Conservation (phyloP, 92 coral and sea anemone genomes). For the Palythoa grandiflora region DNA sequence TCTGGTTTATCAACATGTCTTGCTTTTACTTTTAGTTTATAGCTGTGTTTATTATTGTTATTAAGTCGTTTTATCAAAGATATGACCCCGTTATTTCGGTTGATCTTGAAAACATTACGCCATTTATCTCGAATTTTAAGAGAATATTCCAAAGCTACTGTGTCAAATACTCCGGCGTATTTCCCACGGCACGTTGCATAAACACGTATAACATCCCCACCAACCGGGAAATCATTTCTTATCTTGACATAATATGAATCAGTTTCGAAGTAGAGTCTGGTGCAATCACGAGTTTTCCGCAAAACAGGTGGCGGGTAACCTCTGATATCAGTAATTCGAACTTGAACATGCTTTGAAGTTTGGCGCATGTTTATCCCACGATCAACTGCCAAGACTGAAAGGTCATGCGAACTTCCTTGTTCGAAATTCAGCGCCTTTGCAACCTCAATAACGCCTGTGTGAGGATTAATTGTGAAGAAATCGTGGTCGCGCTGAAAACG, state of each 20-base stretch:
- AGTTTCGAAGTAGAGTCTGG: constrained; percentile 65
- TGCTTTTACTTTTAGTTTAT: constrained; percentile 60
- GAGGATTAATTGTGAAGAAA: constrained; percentile 83
- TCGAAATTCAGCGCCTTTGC: constrained; percentile 76
- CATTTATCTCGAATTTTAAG: constrained; percentile 34
- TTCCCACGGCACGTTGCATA: constrained; percentile 59
- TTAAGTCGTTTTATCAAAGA: constrained; percentile 72
- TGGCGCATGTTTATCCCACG: constrained; percentile 75
- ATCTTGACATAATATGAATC: constrained; percentile 80
- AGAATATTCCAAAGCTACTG: constrained; percentile 55
- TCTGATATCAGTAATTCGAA: constrained; percentile 65
- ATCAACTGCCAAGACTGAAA: constrained; percentile 83
- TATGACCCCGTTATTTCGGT: constrained; percentile 86
- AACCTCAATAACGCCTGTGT: constrained; percentile 89
- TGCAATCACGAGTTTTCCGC: constrained; percentile 37
- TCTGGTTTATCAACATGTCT: constrained; percentile 4
- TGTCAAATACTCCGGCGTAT: constrained; percentile 43
- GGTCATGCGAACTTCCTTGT: constrained; percentile 77
- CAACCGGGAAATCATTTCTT: constrained; percentile 91
- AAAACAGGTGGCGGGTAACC: constrained; percentile 71
- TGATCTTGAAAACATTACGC: constrained; percentile 74
- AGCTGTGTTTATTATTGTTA: constrained; percentile 63
- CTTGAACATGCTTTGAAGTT: constrained; percentile 73
- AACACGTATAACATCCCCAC: constrained; percentile 78
- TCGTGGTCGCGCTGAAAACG: constrained; percentile 71